phyloP scores from a whole-genome alignment of 1,140 invertebrate species.

The Dendroctonus ponderosae region DNA sequence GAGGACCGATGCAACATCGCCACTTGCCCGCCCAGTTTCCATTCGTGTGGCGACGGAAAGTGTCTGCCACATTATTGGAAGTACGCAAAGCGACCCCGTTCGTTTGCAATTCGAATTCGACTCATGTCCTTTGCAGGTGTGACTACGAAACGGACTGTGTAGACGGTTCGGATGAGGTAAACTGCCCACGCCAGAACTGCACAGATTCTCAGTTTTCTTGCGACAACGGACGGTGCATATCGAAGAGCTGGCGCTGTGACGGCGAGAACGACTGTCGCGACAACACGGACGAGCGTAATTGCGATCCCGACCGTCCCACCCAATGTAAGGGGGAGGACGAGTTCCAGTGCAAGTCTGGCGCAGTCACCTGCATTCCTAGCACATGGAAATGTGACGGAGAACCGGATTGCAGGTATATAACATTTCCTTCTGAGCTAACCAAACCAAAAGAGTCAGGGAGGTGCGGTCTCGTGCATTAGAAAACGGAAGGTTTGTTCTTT shows the following conservation, averaged over 20 bases:
- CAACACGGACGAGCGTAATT: conserved; percentile 67
- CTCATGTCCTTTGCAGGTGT: conserved; percentile 49
- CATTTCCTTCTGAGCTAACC: too few relatives aligned
- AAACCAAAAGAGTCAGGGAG: too few relatives aligned
- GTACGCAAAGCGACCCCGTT: conserved; percentile 28
- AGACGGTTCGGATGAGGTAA: conserved; percentile 60
- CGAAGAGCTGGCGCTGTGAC: conserved; percentile 72
- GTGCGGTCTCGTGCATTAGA: too few relatives aligned
- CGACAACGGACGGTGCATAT: conserved; percentile 76
- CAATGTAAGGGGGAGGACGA: conserved; percentile 46
- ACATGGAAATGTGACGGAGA: conserved; percentile 60
- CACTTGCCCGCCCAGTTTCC: conserved; percentile 68
- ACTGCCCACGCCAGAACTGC: conserved; percentile 58
- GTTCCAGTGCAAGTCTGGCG: conserved; percentile 45
- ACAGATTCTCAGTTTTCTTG: conserved; percentile 71
- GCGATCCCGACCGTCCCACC: conserved; percentile 35
- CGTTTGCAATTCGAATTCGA: background rate
- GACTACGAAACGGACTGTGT: conserved; percentile 62
- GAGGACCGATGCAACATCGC: conserved; percentile 69
- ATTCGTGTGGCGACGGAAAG: conserved; percentile 65
- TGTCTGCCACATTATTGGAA: conserved; percentile 51
- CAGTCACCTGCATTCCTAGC: conserved; percentile 61
- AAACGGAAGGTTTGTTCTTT: too few relatives aligned
- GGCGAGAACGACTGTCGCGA: conserved; percentile 75
- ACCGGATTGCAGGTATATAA: conserved; percentile 38